Evolutionary conservation across 2,797 vertebrate genomes (phyloP), one percentile per base, ranked within the genome.

Genomic region (Scleropages formosus): DNA sequence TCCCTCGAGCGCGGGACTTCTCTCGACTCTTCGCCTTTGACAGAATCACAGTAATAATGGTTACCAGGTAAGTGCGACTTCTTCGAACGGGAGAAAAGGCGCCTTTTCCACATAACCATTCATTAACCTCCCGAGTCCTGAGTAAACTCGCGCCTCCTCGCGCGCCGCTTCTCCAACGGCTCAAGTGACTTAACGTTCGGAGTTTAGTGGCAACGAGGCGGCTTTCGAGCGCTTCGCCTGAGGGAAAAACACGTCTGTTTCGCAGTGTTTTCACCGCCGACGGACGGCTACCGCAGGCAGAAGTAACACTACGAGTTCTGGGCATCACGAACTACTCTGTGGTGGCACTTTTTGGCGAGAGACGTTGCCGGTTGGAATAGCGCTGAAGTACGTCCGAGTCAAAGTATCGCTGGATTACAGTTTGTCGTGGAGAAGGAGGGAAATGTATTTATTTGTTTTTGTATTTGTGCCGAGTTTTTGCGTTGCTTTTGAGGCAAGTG

Each of bases 31-130:
- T 72, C 69, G 27, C 1, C 31, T 56, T n/a, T 27, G 69, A 56
- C 51, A 58, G n/a, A 71, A 56, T 56, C 71, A 71, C 51, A 39
- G 20, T n/a, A 20, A 71, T 53, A 24, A 71, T 72, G 71, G 20
- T 60, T 60, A 72, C 39, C 56, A 39, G 71, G 71, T 72, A 61
- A 72, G 71, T 60, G 18, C 27, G 12, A 31, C 15, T 56, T 71
- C 24, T 56, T 16, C 51, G n/a, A n/a, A n/a, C 44, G 4, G 53
- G 6, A 18, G 0, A n/a, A 13, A 13, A n/a, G 12, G 53, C 58
- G 6, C 13, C 53, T 58, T 13, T n/a, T n/a, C 53, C 4, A 13
- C 53, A 4, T 13, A 6, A 58, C 18, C 58, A 13, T 13, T 18
- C 12, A 13, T n/a, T n/a, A 58, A 58, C 53, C n/a, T n/a, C n/a